These are phyloP conservation scores for Leptopilina clavipes DNA, from an alignment of 1,140 invertebrate species.

Conservation along the genomic window DNA sequence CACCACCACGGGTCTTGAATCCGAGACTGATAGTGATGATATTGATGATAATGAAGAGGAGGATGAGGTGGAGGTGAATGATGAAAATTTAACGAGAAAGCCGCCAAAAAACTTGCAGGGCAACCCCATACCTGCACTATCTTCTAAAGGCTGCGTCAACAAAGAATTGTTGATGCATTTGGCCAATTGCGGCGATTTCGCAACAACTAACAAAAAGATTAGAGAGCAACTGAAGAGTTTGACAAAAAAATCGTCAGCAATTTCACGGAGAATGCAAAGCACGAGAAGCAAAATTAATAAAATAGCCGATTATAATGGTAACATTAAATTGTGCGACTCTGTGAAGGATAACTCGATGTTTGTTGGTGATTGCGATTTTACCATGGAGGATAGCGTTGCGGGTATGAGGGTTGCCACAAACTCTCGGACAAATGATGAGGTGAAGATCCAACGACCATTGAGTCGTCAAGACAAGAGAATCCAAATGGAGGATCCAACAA, in stretches of 20 bases:
- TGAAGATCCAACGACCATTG: constrained; percentile 38
- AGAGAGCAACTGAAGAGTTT: constrained; percentile 45
- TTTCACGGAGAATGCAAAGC: constrained; percentile 44
- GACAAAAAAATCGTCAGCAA: constrained; percentile 34
- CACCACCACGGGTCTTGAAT: constrained; percentile 51
- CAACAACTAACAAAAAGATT: constrained; percentile 58
- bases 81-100: constrained; percentile 59
- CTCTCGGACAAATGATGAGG: constrained; percentile 63
- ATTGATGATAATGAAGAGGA: constrained; percentile 55
- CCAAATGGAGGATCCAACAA: constrained; percentile 43
- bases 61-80: constrained; percentile 54
- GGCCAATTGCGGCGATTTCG: constrained; percentile 68
- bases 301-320: background rate
- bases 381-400: constrained; percentile 70
- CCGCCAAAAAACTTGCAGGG: constrained; percentile 76
- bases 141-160: constrained; percentile 70
- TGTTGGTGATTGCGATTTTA: constrained; percentile 68
- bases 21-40: constrained; percentile 54
- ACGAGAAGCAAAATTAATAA: constrained; percentile 46
- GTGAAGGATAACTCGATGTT: background rate
- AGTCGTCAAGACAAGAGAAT: constrained; percentile 34
- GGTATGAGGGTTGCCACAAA: constrained; percentile 74
- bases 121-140: constrained; percentile 78
- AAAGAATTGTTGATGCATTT: constrained; percentile 55
- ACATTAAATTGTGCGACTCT: background rate